A percentile compares a stretch with the other conserved stretches of the same genome.
phyloP scores from a whole-genome alignment of 2,113 vertebrate genomes.

The Petrocephalus microphthalmus region DNA sequence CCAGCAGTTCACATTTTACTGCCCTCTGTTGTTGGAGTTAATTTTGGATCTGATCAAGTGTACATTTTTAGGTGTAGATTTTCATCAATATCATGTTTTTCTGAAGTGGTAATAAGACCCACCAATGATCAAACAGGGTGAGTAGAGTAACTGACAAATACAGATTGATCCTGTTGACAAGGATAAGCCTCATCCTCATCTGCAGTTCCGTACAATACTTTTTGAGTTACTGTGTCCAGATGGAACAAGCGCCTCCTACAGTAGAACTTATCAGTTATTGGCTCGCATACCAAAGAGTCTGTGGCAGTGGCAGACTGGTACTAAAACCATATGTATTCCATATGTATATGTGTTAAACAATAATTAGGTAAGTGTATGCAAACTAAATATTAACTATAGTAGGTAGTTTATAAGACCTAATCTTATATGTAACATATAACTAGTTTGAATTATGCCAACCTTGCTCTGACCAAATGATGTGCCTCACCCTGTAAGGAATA shows the following conservation, averaged over 20 bases:
- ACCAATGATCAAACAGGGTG: no score
- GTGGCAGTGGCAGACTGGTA: not conserved
- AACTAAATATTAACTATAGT: not conserved
- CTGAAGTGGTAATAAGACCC: no score
- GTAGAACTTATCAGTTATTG: not conserved
- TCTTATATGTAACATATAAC: not conserved
- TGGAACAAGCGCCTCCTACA: not conserved
- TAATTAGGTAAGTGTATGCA: no score
- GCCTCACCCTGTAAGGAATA: slow-evolving; percentile 84
- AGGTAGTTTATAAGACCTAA: not conserved
- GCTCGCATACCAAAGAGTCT: not conserved
- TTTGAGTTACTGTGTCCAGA: not conserved
- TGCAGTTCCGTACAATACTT: not conserved
- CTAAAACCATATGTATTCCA: not conserved
- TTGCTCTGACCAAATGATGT: not conserved
- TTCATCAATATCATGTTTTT: not conserved
- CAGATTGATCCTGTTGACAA: not conserved
- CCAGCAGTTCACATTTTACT: not conserved
- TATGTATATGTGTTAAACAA: no score
- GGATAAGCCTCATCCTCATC: not conserved
- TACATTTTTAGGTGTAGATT: not conserved
- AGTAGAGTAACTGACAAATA: not conserved
- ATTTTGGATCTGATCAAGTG: not conserved
- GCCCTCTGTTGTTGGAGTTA: not conserved
- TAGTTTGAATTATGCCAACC: not conserved